Conservation (phyloP, 1,140 invertebrate species). For the Neodiprion pinetum region DNA sequence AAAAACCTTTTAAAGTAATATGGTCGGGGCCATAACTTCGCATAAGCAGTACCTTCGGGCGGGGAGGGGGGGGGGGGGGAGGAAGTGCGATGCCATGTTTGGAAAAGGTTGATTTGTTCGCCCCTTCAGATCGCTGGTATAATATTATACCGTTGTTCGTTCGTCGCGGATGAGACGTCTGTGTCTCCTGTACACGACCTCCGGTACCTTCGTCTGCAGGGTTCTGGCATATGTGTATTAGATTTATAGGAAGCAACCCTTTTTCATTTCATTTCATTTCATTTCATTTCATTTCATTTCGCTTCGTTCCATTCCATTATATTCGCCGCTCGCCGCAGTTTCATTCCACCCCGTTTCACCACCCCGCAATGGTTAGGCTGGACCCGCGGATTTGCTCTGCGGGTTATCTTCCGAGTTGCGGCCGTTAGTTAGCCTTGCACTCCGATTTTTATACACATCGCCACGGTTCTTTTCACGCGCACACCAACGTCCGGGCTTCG, state of each 20-base stretch:
- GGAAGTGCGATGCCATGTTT: conserved; percentile 1
- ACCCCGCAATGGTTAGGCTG: not conserved
- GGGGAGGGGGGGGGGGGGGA: not conserved
- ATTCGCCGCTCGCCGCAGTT: too few species aligned
- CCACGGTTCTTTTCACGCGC: too few species aligned
- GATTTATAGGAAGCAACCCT: not conserved
- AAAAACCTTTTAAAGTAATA: conserved; percentile 8
- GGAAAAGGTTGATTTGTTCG: not conserved
- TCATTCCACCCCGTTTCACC: not conserved
- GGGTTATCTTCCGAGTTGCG: not conserved
- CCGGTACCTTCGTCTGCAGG: not conserved
- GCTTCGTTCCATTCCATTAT: not conserved
- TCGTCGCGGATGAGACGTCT: too few species aligned
- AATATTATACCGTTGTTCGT: too few species aligned
- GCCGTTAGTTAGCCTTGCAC: not conserved
- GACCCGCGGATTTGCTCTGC: not conserved
- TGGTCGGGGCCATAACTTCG: not conserved
- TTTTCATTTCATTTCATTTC: not conserved
- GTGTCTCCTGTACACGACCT: too few species aligned
- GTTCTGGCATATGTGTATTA: not conserved
- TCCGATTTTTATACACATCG: too few species aligned
- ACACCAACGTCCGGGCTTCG: too few species aligned
- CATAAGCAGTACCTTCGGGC: not conserved
- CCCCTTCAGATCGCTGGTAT: conserved; percentile 2
- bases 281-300: not conserved